Percentiles rank a stretch among this genome's conserved stretches.
These are phyloP conservation scores for Ceratina calcarata DNA, from an alignment of 1,140 invertebrate genomes.

Conservation along the genomic window DNA sequence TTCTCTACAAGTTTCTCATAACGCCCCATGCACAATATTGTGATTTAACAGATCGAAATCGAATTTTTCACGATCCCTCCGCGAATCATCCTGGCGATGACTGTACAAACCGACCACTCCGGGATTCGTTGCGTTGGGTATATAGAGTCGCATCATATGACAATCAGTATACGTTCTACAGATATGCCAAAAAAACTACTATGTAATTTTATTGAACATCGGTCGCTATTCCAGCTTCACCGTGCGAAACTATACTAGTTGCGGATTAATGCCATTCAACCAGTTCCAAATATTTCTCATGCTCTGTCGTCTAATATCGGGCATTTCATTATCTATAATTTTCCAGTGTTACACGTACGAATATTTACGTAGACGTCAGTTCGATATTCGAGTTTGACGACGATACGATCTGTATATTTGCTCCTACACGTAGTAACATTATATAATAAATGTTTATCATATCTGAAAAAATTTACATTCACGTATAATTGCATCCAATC, in stretches of 20 bases:
- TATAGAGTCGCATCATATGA: conserved; percentile 70
- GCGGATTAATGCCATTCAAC: background rate
- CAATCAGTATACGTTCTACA: conserved; percentile 61
- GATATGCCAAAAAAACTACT: conserved; percentile 48
- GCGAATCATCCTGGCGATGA: conserved; percentile 40
- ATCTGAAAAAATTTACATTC: conserved; percentile 39
- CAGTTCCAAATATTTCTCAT: background rate
- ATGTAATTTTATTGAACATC: conserved; percentile 14
- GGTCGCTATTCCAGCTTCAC: background rate
- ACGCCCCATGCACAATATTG: conserved; percentile 69
- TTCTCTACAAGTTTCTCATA: conserved; percentile 68
- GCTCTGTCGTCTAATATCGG: background rate
- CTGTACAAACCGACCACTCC: conserved; percentile 64
- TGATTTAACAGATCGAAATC: conserved; percentile 57
- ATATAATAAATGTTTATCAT: conserved; percentile 31
- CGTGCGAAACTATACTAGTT: background rate
- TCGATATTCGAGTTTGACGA: background rate
- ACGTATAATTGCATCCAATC: conserved; percentile 54
- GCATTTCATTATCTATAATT: conserved; percentile 42
- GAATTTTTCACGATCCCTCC: background rate
- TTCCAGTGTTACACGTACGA: too few relatives aligned
- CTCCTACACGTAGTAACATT: background rate
- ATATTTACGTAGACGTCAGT: too few relatives aligned
- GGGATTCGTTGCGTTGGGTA: conserved; percentile 53
- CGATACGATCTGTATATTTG: background rate